Evolutionary conservation across 2,888 invertebrate genomes (phyloP).

Genomic region (Notocelia uddmanniana): DNA sequence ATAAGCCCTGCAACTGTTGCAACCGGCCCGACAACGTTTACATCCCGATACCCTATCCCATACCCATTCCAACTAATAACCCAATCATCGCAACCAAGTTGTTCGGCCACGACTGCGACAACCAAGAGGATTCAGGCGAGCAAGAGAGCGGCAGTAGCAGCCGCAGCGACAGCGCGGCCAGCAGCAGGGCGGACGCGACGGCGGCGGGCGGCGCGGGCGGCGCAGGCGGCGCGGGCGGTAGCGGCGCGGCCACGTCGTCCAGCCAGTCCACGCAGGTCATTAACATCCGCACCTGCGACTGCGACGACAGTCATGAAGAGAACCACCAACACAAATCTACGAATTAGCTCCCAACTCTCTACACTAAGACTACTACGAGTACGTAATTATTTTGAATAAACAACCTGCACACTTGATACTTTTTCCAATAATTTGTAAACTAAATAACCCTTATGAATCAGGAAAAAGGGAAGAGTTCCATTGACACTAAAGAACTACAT

Average conservation of each 20-base stretch:
- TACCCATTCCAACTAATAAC: conserved; percentile 8
- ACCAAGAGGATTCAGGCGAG: not conserved
- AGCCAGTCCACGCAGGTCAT: conserved; percentile 1
- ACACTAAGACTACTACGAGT: not conserved
- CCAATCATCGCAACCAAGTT: not conserved
- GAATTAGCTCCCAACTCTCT: not conserved
- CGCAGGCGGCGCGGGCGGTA: too few relatives aligned
- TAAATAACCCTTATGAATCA: too few relatives aligned
- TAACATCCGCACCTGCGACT: conserved; percentile 1
- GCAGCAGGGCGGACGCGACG: too few relatives aligned
- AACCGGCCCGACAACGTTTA: not conserved
- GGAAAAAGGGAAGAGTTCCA: too few relatives aligned
- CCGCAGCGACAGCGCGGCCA: not conserved
- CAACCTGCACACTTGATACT: too few relatives aligned
- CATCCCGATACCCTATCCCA: conserved; percentile 17
- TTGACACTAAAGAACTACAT: too few relatives aligned
- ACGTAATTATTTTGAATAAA: not conserved
- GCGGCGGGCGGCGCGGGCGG: not conserved
- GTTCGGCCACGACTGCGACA: not conserved
- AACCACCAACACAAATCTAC: not conserved
- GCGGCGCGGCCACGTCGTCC: not conserved
- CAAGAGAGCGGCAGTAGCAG: not conserved
- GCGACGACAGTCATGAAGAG: not conserved
- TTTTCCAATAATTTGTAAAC: too few relatives aligned
- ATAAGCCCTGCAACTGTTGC: conserved; percentile 3